These are phyloP conservation scores for Ceratosolen solmsi DNA, from an alignment of 1,140 invertebrate genomes.

Conservation along the genomic window DNA sequence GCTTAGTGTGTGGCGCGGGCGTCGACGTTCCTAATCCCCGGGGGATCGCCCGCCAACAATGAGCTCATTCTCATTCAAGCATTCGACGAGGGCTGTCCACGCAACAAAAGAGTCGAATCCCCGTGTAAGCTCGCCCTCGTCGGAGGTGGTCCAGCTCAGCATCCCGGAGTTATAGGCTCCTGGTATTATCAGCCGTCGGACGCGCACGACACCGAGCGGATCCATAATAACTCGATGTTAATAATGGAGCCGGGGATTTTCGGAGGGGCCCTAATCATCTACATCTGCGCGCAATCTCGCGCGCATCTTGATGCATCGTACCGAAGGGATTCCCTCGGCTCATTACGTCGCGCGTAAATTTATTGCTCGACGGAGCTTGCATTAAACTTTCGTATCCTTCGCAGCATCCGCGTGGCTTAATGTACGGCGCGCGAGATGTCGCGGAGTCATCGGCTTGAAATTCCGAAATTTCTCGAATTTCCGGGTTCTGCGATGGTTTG, in stretches of 20 bases:
- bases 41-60: too few species aligned
- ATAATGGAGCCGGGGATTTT: constrained; percentile 3
- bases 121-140: not conserved
- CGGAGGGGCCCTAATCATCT: not conserved
- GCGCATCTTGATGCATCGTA: too few species aligned
- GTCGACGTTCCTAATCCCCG: too few species aligned
- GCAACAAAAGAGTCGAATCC: not conserved
- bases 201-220: too few species aligned
- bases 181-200: not conserved
- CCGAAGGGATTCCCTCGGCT: not conserved
- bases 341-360: not conserved
- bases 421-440: not conserved
- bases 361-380: not conserved
- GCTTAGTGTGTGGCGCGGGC: too few species aligned
- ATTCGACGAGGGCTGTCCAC: not conserved
- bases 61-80: not conserved
- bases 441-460: not conserved
- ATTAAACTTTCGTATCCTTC: not conserved
- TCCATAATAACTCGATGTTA: not conserved
- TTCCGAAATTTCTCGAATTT: too few species aligned
- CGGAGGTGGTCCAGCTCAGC: not conserved
- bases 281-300: constrained; percentile 3
- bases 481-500: not conserved
- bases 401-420: too few species aligned
- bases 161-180: not conserved